phyloP scores from a whole-genome alignment of 2,113 vertebrate genomes.

The Dunckerocampus dactyliophorus region DNA sequence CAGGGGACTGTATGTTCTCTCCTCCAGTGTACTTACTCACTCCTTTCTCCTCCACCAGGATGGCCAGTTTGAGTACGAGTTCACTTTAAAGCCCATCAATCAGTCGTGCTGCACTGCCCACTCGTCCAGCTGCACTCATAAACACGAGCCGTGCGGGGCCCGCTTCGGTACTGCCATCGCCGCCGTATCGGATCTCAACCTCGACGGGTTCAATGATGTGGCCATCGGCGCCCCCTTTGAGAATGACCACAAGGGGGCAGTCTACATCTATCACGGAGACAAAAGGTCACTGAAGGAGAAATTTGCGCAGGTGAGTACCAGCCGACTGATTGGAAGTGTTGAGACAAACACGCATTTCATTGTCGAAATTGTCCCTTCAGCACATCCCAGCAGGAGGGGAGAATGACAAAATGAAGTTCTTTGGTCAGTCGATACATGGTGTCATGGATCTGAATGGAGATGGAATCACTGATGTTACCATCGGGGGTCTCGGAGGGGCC shows the following conservation, averaged over 20 bases:
- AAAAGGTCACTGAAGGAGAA: constrained; percentile 76
- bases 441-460: constrained; percentile 94
- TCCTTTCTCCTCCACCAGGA: constrained; percentile 40
- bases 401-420: constrained; percentile 88
- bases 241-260: constrained; percentile 88
- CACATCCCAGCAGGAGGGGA: constrained; percentile 90
- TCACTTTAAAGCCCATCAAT: constrained; percentile 84
- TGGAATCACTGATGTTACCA: constrained; percentile 90
- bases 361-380: constrained; percentile 61
- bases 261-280: constrained; percentile 88
- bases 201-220: constrained; percentile 87
- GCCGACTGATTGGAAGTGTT: not conserved
- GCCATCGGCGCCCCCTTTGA: constrained; percentile 91
- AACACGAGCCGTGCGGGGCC: constrained; percentile 87
- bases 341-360: not conserved
- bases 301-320: constrained; percentile 79
- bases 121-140: constrained; percentile 71
- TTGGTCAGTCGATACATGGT: constrained; percentile 94
- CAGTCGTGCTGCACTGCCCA: constrained; percentile 80
- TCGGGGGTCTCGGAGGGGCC: constrained; percentile 93
- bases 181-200: constrained; percentile 86
- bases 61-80: constrained; percentile 79
- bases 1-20: not conserved
- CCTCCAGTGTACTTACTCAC: not conserved
- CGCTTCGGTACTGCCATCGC: constrained; percentile 96